phyloP scores from a whole-genome alignment of 2,797 vertebrate genomes.

The Falco novaeseelandiae region DNA sequence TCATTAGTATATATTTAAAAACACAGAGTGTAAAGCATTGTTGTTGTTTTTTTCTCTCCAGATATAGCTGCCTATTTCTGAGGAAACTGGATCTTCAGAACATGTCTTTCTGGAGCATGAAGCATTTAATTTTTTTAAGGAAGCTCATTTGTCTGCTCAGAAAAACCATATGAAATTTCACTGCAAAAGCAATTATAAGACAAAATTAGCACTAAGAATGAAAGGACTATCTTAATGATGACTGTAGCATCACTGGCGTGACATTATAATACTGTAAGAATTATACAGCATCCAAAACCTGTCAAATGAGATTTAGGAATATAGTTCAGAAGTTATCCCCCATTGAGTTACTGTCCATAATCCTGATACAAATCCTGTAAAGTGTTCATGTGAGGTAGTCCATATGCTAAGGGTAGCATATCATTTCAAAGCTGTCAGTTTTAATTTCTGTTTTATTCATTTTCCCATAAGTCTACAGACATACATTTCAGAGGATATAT shows the following conservation, averaged over 20 bases:
- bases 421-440: slow-evolving; percentile 77
- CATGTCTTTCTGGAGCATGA: slow-evolving; percentile 11
- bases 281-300: slow-evolving; percentile 76
- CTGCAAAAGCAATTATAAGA: slow-evolving; percentile 39
- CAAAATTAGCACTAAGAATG: slow-evolving; percentile 35
- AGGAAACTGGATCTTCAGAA: slow-evolving; percentile 4
- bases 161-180: slow-evolving; percentile 10
- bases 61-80: neutral
- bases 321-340: slow-evolving; percentile 76
- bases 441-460: slow-evolving; percentile 81
- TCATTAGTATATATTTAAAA: neutral
- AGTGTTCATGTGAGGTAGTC: slow-evolving; percentile 71
- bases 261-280: slow-evolving; percentile 71
- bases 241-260: slow-evolving; percentile 14
- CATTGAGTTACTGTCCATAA: slow-evolving; percentile 79
- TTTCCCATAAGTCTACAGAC: slow-evolving; percentile 74
- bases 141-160: slow-evolving; percentile 22
- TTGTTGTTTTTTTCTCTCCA: neutral
- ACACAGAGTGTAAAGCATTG: neutral
- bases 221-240: slow-evolving; percentile 42
- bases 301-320: slow-evolving; percentile 80
- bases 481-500: slow-evolving; percentile 71
- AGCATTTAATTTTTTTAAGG: slow-evolving; percentile 26
- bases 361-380: slow-evolving; percentile 74
- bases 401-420: slow-evolving; percentile 80